Conservation (phyloP, 2,113 vertebrate genomes). For the Lophura nycthemera region DNA sequence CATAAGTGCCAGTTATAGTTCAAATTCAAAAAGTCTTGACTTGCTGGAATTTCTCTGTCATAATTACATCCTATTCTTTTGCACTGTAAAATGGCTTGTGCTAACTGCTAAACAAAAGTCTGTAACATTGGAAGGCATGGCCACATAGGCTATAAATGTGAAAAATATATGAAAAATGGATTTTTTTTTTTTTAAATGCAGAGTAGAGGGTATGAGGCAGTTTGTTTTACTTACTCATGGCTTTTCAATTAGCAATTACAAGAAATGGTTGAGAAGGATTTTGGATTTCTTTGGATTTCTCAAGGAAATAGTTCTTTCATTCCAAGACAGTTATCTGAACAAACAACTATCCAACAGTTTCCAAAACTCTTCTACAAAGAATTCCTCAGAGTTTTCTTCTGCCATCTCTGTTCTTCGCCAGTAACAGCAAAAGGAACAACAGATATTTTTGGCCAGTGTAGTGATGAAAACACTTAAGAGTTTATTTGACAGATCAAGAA, state of each 20-base stretch:
- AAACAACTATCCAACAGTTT: background rate
- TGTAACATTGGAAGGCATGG: background rate
- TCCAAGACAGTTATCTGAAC: background rate
- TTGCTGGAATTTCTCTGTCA: background rate
- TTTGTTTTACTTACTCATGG: background rate
- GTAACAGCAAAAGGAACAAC: background rate
- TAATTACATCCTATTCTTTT: background rate
- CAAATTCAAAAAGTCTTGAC: background rate
- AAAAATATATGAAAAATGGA: background rate
- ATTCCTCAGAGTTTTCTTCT: background rate
- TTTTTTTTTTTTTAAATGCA: background rate
- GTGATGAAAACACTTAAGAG: constrained; percentile 9
- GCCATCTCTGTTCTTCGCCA: background rate
- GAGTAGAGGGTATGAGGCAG: background rate
- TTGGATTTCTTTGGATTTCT: background rate
- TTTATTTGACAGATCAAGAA: background rate
- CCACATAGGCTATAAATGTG: background rate
- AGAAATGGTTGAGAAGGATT: background rate
- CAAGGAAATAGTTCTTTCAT: background rate
- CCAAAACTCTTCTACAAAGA: constrained; percentile 1
- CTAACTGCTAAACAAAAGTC: background rate
- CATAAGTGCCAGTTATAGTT: background rate
- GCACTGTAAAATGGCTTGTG: background rate
- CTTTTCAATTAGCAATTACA: background rate
- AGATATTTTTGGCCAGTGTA: constrained; percentile 4